A percentile compares a stretch with the other conserved stretches of the same genome.
Conservation (phyloP, 2,113 vertebrate genomes). For the Anolis carolinensis region DNA sequence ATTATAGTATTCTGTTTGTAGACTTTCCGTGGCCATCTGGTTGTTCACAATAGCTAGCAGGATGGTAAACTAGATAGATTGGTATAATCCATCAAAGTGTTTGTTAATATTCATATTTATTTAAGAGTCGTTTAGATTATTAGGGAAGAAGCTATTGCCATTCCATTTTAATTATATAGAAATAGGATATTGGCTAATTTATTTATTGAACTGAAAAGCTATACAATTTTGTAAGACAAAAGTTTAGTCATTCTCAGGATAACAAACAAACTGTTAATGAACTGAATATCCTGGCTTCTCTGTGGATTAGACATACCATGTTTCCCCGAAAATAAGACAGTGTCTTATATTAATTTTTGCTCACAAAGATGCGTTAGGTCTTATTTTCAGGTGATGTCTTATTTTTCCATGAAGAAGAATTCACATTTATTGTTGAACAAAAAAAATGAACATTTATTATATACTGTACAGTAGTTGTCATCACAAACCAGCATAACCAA, state of each 20-base stretch:
- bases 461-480: no score
- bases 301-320: neutral
- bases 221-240: neutral
- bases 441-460: no score
- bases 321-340: no score
- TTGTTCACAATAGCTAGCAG: neutral
- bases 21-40: neutral
- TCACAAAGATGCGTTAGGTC: no score
- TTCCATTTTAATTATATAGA: neutral
- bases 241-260: neutral
- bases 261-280: neutral
- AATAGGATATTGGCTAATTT: neutral
- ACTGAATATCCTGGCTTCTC: neutral
- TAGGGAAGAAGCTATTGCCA: neutral
- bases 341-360: no score
- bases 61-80: neutral
- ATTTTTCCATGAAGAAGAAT: no score
- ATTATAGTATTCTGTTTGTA: neutral
- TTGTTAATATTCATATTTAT: neutral
- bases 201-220: neutral
- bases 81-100: neutral
- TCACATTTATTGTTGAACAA: no score
- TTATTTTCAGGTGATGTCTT: no score
- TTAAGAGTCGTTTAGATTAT: neutral
- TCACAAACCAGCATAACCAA: no score